Percentiles rank a stretch among this genome's conserved stretches.
phyloP scores from a whole-genome alignment of 2,113 vertebrate genomes.

The Passer montanus region DNA sequence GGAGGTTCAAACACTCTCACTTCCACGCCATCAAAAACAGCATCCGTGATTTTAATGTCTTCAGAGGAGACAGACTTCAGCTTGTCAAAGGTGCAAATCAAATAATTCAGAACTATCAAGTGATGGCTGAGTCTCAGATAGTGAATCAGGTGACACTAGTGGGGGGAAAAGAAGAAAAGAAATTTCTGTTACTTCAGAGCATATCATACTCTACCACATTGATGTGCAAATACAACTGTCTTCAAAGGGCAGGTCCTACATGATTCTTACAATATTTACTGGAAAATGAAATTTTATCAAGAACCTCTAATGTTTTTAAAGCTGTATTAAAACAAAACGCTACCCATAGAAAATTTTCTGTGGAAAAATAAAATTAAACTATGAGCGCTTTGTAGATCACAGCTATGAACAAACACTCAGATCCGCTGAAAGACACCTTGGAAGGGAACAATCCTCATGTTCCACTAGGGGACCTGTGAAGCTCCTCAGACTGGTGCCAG shows the following conservation, averaged over 20 bases:
- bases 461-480: background rate
- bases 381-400: accelerated
- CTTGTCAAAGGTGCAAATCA: slow-evolving; percentile 82
- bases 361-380: background rate
- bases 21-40: slow-evolving; percentile 83
- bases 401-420: background rate
- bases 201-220: accelerated
- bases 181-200: background rate
- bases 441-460: background rate
- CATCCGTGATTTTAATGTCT: slow-evolving; percentile 80
- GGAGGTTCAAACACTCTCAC: slow-evolving; percentile 85
- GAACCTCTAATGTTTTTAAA: background rate
- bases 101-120: slow-evolving; percentile 79
- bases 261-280: background rate
- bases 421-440: background rate
- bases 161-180: background rate
- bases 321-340: background rate
- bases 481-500: background rate
- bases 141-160: slow-evolving; percentile 85
- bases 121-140: slow-evolving; percentile 85
- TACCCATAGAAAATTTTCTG: background rate
- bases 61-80: slow-evolving; percentile 76
- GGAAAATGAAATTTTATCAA: background rate
- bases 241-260: background rate
- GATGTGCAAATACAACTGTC: background rate